Evolutionary conservation across 1,140 invertebrate species (phyloP).

Genomic region (Solen grandis): DNA sequence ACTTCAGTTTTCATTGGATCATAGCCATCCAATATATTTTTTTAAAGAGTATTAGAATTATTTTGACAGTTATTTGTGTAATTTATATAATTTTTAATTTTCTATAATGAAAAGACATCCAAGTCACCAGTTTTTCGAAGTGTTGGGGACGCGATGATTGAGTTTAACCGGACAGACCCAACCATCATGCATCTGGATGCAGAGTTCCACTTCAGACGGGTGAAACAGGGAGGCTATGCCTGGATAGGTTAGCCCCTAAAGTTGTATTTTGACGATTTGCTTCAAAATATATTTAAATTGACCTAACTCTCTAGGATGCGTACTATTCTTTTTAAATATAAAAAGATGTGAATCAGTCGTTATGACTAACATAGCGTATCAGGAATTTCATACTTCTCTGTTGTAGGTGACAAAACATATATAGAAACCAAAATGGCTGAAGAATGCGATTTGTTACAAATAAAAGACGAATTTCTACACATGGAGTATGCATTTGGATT

Average conservation of each 20-base stretch:
- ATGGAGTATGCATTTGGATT: slow-evolving; percentile 65
- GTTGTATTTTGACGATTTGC: too few relatives aligned
- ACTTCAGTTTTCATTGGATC: too few relatives aligned
- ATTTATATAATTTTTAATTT: too few relatives aligned
- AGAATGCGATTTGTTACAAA: slow-evolving; percentile 62
- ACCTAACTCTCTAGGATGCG: too few relatives aligned
- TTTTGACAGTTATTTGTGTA: too few relatives aligned
- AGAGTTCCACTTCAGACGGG: slow-evolving; percentile 1
- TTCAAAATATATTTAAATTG: too few relatives aligned
- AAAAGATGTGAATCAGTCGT: too few relatives aligned
- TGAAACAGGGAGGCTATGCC: slow-evolving; percentile 14
- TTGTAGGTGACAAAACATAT: slow-evolving; percentile 49
- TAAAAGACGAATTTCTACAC: slow-evolving; percentile 67
- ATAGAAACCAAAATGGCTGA: slow-evolving; percentile 26
- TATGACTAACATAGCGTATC: too few relatives aligned
- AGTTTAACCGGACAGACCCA: slow-evolving; percentile 29
- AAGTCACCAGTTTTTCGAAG: neutral
- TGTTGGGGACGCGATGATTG: slow-evolving; percentile 8
- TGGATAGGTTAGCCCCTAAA: slow-evolving; percentile 51
- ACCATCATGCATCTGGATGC: neutral
- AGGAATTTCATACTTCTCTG: too few relatives aligned
- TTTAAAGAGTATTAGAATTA: too few relatives aligned
- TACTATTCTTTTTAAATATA: too few relatives aligned
- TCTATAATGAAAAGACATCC: slow-evolving; percentile 21
- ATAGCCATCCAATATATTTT: too few relatives aligned